Percentiles rank a stretch among this genome's conserved stretches.
phyloP scores from a whole-genome alignment of 2,888 invertebrate species.

The Acheta domesticus region DNA sequence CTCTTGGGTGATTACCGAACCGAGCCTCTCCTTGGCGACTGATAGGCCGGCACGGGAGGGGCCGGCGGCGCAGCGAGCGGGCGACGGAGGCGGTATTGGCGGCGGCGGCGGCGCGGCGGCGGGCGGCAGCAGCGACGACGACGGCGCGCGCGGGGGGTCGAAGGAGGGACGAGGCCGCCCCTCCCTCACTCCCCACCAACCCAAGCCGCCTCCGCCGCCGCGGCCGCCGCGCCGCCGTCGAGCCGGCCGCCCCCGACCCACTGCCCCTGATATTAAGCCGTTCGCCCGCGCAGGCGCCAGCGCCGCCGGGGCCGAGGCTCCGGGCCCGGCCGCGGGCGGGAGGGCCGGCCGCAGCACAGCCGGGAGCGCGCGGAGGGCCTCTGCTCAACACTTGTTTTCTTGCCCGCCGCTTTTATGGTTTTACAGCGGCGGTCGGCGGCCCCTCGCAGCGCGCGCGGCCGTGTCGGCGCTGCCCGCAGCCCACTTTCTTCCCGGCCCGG shows the following conservation, averaged over 20 bases:
- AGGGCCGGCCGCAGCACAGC: no score
- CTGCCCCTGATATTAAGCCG: constrained; percentile 9
- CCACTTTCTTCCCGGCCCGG: no score
- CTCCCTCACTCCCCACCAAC: neutral
- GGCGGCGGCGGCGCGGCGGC: neutral
- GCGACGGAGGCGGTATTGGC: neutral
- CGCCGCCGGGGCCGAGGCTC: neutral
- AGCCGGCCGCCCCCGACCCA: constrained; percentile 1
- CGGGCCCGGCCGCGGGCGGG: neutral
- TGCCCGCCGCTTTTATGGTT: neutral
- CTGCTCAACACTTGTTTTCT: neutral
- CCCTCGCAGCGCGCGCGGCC: no score
- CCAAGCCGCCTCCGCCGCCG: neutral
- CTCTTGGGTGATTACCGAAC: no score
- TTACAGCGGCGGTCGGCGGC: neutral
- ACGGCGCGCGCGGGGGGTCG: neutral
- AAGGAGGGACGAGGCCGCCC: neutral
- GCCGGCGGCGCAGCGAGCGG: no score
- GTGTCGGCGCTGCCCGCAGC: no score
- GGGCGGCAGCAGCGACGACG: no score
- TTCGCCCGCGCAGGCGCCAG: neutral
- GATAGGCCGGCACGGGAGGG: no score
- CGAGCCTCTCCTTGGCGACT: no score
- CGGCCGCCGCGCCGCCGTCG: neutral
- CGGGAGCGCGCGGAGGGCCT: neutral